Evolutionary conservation across 2,797 vertebrate species (phyloP), one percentile per base, ranked within the genome.

Genomic region (Neomorphus geoffroyi): DNA sequence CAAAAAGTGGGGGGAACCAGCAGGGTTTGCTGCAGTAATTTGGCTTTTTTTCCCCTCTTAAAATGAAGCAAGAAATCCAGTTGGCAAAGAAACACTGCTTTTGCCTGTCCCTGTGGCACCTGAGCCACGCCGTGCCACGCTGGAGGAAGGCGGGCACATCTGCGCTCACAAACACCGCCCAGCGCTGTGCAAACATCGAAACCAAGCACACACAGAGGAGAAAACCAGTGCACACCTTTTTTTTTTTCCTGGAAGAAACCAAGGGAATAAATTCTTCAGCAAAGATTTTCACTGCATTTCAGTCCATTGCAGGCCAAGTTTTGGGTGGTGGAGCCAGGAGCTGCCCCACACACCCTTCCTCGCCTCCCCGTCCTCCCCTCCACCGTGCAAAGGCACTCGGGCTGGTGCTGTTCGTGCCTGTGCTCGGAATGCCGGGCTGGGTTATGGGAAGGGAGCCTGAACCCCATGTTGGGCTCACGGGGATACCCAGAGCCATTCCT

Each of bases 381-480:
- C 0, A 0, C 57, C 61, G 18, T 37, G 50, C 26, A 65, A 45
- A 41, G 51, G 23, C 41, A 13, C 37, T 30, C 3, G 83, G 26
- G 66, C 32, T 12, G 13, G 9, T 33, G 54, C 30, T 50, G 61
- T 32, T 24, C 58, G 60, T 66, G 43, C 13, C 35, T 6, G 16
- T 23, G 23, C 82, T 64, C 7, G 13, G 37, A 66, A 41, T 32
- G 28, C 22, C 21, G 10, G 24, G 18, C 4, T 71, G 15, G n/a
- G 14, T 9, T 14, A 18, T 0, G 19, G 37, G n/a, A 56, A 69
- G 60, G 43, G 65, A 54, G n/a, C 39, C 35, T 18, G 46, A 2
- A 0, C 30, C 46, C 28, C 6, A 13, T 0, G 7, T 1, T 17
- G 39, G 53, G 39, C 58, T 71, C 73, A 11, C 2, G 0, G 0